These are phyloP conservation scores for Petaurus breviceps DNA, from an alignment of 2,113 vertebrate genomes.

Conservation along the genomic window DNA sequence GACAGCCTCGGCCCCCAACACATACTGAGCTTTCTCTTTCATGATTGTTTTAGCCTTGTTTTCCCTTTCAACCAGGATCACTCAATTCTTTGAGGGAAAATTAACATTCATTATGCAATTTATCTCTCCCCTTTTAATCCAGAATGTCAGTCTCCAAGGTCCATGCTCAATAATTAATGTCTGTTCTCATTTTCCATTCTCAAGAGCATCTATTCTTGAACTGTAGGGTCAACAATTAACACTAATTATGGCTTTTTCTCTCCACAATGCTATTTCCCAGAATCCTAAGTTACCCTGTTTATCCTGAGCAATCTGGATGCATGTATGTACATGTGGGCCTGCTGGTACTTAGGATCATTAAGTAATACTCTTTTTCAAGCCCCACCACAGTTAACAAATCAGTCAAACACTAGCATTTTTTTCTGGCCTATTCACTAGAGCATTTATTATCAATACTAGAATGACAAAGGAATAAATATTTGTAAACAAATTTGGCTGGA, in stretches of 20 bases:
- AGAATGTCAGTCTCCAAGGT: constrained; percentile 75
- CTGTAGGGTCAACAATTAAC: constrained; percentile 74
- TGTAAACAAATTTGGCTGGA: neutral
- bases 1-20: constrained; percentile 12
- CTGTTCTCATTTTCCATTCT: constrained; percentile 77
- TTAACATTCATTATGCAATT: constrained; percentile 75
- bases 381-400: constrained; percentile 7
- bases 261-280: constrained; percentile 55
- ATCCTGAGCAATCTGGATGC: neutral
- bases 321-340: rapidly evolving
- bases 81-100: constrained; percentile 77
- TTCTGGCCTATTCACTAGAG: constrained; percentile 9
- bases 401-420: constrained; percentile 28
- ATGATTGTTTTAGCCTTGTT: constrained; percentile 59
- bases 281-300: constrained; percentile 50
- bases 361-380: constrained; percentile 28
- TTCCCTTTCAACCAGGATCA: constrained; percentile 64
- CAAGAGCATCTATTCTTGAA: constrained; percentile 69
- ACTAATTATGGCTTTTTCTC: constrained; percentile 72
- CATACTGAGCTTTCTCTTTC: constrained; percentile 66
- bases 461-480: constrained; percentile 30
- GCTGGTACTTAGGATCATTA: neutral
- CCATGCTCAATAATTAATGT: constrained; percentile 77
- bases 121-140: constrained; percentile 79
- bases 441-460: constrained; percentile 45